phyloP scores from a whole-genome alignment of 2,113 vertebrate species.

The Rhombomys opimus region DNA sequence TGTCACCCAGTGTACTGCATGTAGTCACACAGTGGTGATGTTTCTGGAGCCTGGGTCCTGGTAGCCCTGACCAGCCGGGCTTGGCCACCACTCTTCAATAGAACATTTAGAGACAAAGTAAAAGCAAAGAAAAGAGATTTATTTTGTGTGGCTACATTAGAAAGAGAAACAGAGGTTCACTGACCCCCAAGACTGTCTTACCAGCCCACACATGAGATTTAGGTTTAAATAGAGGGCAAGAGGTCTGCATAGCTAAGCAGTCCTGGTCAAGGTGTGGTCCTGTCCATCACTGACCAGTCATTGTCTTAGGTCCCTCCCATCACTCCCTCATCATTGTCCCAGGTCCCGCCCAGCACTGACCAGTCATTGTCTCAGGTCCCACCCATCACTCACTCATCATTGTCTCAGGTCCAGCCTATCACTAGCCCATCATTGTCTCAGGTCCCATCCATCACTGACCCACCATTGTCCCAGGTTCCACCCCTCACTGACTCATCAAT shows the following conservation, averaged over 20 bases:
- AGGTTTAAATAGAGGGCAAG: neutral
- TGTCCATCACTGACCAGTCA: neutral
- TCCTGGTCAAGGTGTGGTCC: neutral
- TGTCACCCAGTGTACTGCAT: rapidly evolving
- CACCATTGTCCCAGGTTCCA: neutral
- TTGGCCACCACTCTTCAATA: neutral
- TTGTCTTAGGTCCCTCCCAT: neutral
- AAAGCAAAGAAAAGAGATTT: neutral
- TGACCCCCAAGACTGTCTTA: neutral
- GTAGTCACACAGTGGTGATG: neutral
- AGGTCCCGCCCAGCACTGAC: neutral
- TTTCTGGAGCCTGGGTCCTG: neutral
- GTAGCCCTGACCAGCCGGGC: neutral
- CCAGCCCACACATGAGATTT: neutral
- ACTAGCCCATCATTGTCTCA: neutral
- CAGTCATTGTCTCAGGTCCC: neutral
- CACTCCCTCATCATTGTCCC: neutral
- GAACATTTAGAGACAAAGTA: neutral
- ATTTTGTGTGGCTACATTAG: neutral
- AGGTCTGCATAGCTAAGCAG: neutral
- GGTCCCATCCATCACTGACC: neutral
- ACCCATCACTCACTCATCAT: neutral
- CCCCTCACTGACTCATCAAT: neutral
- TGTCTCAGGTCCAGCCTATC: neutral
- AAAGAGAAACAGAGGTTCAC: neutral